These are phyloP conservation scores for Drosophila meridionalis DNA, from an alignment of 2,888 invertebrate species.

Conservation along the genomic window DNA sequence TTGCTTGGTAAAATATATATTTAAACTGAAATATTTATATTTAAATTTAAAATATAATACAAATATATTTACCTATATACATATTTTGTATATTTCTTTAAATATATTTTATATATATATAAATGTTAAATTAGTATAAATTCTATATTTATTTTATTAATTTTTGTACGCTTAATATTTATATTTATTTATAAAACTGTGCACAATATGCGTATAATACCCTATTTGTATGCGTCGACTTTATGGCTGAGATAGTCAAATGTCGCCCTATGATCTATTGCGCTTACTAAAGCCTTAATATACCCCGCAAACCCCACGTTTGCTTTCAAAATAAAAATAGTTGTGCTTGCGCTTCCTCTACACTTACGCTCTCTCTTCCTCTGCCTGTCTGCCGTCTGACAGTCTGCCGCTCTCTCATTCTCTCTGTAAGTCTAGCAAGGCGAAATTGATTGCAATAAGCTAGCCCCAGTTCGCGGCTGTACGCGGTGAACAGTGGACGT, in stretches of 20 bases:
- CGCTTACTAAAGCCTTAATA: no score
- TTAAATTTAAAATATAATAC: not conserved
- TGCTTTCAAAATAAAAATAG: not conserved
- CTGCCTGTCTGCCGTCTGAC: not conserved
- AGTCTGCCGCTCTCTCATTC: not conserved
- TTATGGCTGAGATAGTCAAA: not conserved
- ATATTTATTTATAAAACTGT: not conserved
- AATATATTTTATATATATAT: not conserved
- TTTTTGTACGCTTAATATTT: not conserved
- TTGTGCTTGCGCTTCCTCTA: not conserved
- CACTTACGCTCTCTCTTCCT: not conserved
- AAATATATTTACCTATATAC: not conserved
- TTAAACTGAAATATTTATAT: not conserved
- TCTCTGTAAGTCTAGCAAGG: not conserved
- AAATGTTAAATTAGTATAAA: not conserved
- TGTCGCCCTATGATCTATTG: not conserved
- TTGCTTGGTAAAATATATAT: not conserved
- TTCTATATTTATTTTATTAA: not conserved
- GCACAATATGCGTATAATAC: not conserved
- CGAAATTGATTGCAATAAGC: conserved; percentile 2
- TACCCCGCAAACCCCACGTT: not conserved
- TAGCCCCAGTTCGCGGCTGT: conserved; percentile 20
- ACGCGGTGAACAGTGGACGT: conserved; percentile 25
- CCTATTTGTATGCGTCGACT: not conserved
- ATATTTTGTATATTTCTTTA: not conserved